phyloP scores from a whole-genome alignment of 2,797 vertebrate genomes.

The Anableps anableps region DNA sequence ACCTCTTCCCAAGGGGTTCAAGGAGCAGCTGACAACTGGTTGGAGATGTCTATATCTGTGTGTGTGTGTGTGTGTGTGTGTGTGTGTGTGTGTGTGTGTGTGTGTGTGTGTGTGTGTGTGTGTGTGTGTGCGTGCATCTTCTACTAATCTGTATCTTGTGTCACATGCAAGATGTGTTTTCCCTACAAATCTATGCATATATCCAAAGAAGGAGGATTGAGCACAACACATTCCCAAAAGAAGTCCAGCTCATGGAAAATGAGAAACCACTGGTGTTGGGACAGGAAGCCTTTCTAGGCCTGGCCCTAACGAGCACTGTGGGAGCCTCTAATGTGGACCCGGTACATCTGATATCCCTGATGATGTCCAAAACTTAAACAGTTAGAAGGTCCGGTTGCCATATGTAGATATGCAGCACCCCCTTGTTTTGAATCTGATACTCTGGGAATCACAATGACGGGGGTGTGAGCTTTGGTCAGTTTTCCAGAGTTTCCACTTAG shows the following conservation, averaged over 20 bases:
- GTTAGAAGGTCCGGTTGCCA: constrained; percentile 78
- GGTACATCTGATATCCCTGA: constrained; percentile 75
- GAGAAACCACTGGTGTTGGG: constrained; percentile 63
- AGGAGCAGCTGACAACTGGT: constrained; percentile 70
- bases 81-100: constrained; percentile 6
- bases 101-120: constrained; percentile 16
- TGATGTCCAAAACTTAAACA: constrained; percentile 81
- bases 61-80: constrained; percentile 14
- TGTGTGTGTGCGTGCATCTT: constrained; percentile 22
- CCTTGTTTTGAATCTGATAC: constrained; percentile 72
- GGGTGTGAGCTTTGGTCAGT: constrained; percentile 60
- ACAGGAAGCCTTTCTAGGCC: constrained; percentile 67
- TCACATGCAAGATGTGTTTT: constrained; percentile 69
- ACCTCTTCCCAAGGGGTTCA: constrained; percentile 63
- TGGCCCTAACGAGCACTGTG: constrained; percentile 74
- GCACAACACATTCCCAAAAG: constrained; percentile 72
- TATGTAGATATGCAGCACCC: constrained; percentile 74
- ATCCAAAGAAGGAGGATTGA: constrained; percentile 54
- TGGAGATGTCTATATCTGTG: constrained; percentile 9
- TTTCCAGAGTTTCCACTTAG: constrained; percentile 57
- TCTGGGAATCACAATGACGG: constrained; percentile 79
- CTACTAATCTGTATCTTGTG: constrained; percentile 66
- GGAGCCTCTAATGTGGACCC: constrained; percentile 70
- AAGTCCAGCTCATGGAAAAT: constrained; percentile 63
- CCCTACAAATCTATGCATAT: constrained; percentile 51